phyloP scores from a whole-genome alignment of 2,888 invertebrate species.

The Drosophila imparisetae region DNA sequence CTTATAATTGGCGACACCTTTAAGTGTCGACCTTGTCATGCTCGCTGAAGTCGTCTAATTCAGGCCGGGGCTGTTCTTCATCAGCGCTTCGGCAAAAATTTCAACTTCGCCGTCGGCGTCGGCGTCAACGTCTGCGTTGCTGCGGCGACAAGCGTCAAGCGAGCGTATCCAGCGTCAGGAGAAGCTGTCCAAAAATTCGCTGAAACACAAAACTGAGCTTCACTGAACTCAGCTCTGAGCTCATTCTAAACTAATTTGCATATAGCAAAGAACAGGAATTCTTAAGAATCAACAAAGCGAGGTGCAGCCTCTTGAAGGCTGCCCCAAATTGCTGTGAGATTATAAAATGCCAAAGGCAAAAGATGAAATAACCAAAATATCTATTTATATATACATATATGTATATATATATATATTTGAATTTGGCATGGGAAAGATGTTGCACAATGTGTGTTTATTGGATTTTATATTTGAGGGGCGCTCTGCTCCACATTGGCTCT shows the following conservation, averaged over 20 bases:
- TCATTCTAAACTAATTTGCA: conserved; percentile 63
- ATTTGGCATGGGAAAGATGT: conserved; percentile 33
- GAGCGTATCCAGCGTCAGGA: conserved; percentile 50
- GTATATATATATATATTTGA: not conserved
- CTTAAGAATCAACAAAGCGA: conserved; percentile 47
- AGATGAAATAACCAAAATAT: not conserved
- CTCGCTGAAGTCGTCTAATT: conserved; percentile 78
- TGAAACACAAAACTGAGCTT: not conserved
- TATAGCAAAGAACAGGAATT: conserved; percentile 58
- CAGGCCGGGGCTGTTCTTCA: conserved; percentile 79
- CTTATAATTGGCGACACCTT: conserved; percentile 76
- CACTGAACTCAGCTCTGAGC: conserved; percentile 53
- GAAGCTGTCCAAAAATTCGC: conserved; percentile 29
- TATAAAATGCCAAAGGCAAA: conserved; percentile 13
- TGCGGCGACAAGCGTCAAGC: conserved; percentile 19
- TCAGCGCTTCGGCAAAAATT: conserved; percentile 64
- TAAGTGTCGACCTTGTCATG: conserved; percentile 80
- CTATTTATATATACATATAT: not conserved
- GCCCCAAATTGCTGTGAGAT: conserved; percentile 24
- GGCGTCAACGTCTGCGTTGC: conserved; percentile 11
- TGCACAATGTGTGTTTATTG: conserved; percentile 41
- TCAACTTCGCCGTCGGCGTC: conserved; percentile 2
- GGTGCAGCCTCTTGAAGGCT: conserved; percentile 47
- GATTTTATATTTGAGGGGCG: conserved; percentile 12
- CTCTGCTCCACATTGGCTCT: conserved; percentile 50